phyloP scores from a whole-genome alignment of 2,113 vertebrate species.

The Martes martes region DNA sequence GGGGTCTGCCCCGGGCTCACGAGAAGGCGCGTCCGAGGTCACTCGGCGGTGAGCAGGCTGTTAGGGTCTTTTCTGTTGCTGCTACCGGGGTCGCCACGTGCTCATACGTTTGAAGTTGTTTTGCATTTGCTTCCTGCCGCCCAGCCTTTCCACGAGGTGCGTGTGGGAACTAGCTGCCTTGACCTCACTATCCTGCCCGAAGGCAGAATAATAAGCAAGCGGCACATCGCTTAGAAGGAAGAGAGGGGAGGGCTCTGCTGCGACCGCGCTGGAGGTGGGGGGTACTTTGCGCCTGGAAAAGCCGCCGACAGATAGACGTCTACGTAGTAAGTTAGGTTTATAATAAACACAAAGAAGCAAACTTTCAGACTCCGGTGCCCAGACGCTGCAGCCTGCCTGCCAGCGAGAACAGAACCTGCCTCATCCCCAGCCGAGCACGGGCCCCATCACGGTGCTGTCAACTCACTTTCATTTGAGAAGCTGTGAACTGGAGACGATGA shows the following conservation, averaged over 20 bases:
- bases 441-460: background rate
- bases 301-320: too few species aligned
- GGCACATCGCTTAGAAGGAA: background rate
- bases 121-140: background rate
- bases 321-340: background rate
- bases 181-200: background rate
- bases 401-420: rapidly evolving
- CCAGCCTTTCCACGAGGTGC: background rate
- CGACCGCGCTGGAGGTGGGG: background rate
- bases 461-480: background rate
- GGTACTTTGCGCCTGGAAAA: too few species aligned
- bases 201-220: background rate
- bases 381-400: rapidly evolving
- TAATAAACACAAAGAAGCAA: background rate
- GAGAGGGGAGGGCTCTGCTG: background rate
- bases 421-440: rapidly evolving
- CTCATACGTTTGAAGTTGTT: background rate
- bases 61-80: too few species aligned
- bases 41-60: rapidly evolving
- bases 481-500: background rate
- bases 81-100: background rate
- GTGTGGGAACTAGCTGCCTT: background rate
- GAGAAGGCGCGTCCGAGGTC: rapidly evolving
- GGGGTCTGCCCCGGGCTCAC: too few species aligned
- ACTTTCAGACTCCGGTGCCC: background rate